Conservation (phyloP, 2,888 invertebrate genomes). For the Anticlea derivata region DNA sequence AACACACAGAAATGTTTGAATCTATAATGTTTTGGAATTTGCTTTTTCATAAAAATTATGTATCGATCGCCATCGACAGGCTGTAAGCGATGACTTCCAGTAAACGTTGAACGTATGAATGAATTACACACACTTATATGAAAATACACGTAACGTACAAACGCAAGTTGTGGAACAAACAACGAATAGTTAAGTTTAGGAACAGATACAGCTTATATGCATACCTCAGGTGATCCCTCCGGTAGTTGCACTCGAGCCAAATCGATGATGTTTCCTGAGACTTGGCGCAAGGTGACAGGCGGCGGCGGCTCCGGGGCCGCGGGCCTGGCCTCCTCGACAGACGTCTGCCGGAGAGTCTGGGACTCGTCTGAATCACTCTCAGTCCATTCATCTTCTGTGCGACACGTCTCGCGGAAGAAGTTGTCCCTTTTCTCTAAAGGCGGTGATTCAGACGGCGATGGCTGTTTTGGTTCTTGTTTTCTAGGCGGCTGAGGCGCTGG, state of each 20-base stretch:
- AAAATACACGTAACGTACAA: too few species aligned
- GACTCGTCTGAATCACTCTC: slow-evolving; percentile 72
- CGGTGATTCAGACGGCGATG: slow-evolving; percentile 44
- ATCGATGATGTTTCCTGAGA: slow-evolving; percentile 76
- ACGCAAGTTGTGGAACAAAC: too few species aligned
- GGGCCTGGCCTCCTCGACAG: slow-evolving; percentile 47
- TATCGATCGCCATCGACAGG: too few species aligned
- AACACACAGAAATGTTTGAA: too few species aligned
- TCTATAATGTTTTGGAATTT: too few species aligned
- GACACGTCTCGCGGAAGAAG: slow-evolving; percentile 85
- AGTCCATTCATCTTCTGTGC: slow-evolving; percentile 86
- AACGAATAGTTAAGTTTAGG: too few species aligned
- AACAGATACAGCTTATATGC: slow-evolving; percentile 10
- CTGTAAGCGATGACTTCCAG: too few species aligned
- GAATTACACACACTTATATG: too few species aligned
- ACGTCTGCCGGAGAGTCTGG: slow-evolving; percentile 40
- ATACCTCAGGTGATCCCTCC: slow-evolving; percentile 84
- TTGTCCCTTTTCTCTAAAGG: slow-evolving; percentile 66
- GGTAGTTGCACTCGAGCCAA: slow-evolving; percentile 68
- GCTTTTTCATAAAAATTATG: too few species aligned
- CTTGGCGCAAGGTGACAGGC: slow-evolving; percentile 68
- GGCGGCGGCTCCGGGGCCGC: slow-evolving; percentile 63
- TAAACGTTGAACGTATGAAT: too few species aligned
- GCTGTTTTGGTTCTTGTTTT: slow-evolving; percentile 50
- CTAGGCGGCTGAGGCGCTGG: slow-evolving; percentile 65